A percentile compares a stretch with the other conserved stretches of the same genome.
These are phyloP conservation scores for Sarcophaga subvicina DNA, from an alignment of 2,888 invertebrate species.

Conservation along the genomic window DNA sequence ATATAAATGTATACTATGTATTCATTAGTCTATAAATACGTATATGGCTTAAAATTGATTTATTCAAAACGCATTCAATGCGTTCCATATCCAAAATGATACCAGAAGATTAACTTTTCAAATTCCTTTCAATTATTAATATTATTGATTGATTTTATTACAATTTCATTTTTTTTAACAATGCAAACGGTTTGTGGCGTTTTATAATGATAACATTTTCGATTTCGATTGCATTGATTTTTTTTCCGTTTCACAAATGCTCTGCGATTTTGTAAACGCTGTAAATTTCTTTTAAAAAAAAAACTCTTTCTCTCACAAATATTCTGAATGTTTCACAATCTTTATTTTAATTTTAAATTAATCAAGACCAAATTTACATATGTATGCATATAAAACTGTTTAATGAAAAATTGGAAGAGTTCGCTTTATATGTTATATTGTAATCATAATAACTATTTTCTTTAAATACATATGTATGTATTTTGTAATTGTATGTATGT, in stretches of 20 bases:
- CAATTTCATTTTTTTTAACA: neutral
- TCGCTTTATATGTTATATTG: neutral
- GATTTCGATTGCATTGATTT: slow-evolving; percentile 35
- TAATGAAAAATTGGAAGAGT: slow-evolving; percentile 29
- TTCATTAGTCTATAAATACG: slow-evolving; percentile 48
- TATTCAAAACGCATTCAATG: too few relatives aligned
- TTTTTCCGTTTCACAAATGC: slow-evolving; percentile 31
- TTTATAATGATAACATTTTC: neutral
- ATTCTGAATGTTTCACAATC: neutral
- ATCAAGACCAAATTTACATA: neutral
- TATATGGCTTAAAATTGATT: slow-evolving; percentile 7
- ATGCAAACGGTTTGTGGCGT: neutral
- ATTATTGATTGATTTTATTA: neutral
- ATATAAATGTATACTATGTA: neutral
- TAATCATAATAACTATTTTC: neutral
- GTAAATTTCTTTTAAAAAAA: neutral
- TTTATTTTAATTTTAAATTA: neutral
- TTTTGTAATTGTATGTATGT: slow-evolving; percentile 5
- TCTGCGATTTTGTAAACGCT: neutral
- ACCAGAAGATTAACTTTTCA: too few relatives aligned
- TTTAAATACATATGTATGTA: neutral
- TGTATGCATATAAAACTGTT: slow-evolving; percentile 16
- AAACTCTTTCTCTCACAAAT: neutral
- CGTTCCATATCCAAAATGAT: neutral
- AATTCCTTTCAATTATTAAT: neutral